Evolutionary conservation across 2,797 vertebrate species (phyloP).

Genomic region (Sandelia bainsii): DNA sequence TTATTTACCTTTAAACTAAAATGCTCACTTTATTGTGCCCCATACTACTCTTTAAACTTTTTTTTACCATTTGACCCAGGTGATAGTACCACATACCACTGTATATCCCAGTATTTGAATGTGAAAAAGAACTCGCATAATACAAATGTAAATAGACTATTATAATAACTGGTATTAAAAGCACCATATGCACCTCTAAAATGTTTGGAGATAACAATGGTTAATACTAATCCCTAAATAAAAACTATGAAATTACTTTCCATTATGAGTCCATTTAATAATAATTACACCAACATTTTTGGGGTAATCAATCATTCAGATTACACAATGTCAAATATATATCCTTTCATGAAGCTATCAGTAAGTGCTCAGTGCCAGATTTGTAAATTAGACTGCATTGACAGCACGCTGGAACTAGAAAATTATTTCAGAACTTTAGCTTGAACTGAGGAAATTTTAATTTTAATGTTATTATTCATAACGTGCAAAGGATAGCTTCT

Average conservation of each 20-base stretch:
- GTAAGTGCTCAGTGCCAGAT: too few relatives aligned
- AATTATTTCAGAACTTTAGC: too few relatives aligned
- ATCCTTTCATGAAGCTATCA: too few relatives aligned
- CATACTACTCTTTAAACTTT: too few relatives aligned
- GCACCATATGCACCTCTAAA: neutral
- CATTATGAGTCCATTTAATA: neutral
- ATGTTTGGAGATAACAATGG: neutral
- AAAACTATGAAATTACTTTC: neutral
- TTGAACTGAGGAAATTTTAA: too few relatives aligned
- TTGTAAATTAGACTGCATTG: too few relatives aligned
- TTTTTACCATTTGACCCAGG: neutral
- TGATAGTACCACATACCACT: neutral
- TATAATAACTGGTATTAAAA: neutral
- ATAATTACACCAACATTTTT: neutral
- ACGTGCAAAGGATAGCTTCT: too few relatives aligned
- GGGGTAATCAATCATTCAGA: neutral
- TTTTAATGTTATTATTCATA: too few relatives aligned
- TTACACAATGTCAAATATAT: neutral
- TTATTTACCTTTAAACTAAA: slow-evolving; percentile 30
- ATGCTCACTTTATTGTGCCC: neutral
- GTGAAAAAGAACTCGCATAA: neutral
- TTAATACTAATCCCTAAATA: neutral
- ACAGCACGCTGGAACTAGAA: too few relatives aligned
- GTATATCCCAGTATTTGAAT: neutral
- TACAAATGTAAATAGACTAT: neutral